Evolutionary conservation across 2,113 vertebrate species (phyloP).

Genomic region (Hemibates koningsi): DNA sequence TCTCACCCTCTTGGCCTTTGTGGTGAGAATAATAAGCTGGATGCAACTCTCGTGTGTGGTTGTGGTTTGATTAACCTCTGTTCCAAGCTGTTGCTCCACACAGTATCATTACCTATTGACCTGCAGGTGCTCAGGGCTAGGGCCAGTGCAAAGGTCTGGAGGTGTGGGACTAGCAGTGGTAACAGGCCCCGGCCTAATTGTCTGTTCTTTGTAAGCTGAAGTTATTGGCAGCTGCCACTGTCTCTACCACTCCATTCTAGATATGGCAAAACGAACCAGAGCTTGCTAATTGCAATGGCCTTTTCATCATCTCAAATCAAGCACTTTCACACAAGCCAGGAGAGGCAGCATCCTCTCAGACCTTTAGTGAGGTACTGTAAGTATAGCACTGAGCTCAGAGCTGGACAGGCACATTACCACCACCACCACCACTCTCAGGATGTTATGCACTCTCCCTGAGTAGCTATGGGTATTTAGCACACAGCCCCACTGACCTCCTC

Average conservation of each 20-base stretch:
- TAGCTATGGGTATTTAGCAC: conserved; percentile 66
- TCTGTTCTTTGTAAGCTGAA: conserved; percentile 75
- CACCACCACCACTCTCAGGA: neutral
- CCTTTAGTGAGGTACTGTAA: conserved; percentile 75
- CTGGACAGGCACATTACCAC: conserved; percentile 32
- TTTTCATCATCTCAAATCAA: conserved; percentile 90
- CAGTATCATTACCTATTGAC: conserved; percentile 83
- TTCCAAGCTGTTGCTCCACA: conserved; percentile 51
- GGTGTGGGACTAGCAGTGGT: conserved; percentile 69
- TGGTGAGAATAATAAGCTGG: conserved; percentile 46
- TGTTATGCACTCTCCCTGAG: neutral
- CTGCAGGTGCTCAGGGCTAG: conserved; percentile 74
- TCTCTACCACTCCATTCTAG: conserved; percentile 70
- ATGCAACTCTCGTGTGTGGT: conserved; percentile 35
- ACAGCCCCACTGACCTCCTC: conserved; percentile 72
- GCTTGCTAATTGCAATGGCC: conserved; percentile 87
- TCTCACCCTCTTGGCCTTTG: conserved; percentile 32
- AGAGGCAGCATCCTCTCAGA: conserved; percentile 69
- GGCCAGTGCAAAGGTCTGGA: conserved; percentile 77
- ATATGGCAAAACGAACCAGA: conserved; percentile 74
- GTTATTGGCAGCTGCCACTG: conserved; percentile 89
- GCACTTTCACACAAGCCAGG: conserved; percentile 70
- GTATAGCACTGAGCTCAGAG: neutral
- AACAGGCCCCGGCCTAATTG: conserved; percentile 77
- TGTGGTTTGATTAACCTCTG: conserved; percentile 71